Conservation (phyloP, 2,113 vertebrate genomes). For the Ceratotherium simum region DNA sequence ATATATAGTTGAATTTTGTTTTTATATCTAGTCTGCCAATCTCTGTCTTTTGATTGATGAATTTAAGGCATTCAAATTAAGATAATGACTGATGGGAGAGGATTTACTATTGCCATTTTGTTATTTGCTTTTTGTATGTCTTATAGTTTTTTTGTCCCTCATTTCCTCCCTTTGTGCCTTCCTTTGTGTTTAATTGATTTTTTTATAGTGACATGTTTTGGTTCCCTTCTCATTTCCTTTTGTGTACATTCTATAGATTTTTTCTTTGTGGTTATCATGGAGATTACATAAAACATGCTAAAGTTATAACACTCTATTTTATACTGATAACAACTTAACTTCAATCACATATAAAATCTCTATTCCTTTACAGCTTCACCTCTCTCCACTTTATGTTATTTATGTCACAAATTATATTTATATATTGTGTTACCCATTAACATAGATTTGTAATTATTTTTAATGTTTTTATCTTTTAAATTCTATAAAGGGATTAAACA, state of each 20-base stretch:
- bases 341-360: not conserved
- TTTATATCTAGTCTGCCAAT: not conserved
- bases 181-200: not conserved
- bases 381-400: not conserved
- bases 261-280: not conserved
- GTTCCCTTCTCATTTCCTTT: not conserved
- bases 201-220: not conserved
- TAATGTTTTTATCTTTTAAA: not conserved
- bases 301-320: not conserved
- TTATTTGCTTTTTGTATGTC: not conserved
- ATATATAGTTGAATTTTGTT: not conserved
- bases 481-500: not conserved
- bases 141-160: not conserved
- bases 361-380: not conserved
- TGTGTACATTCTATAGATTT: not conserved
- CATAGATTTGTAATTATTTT: not conserved
- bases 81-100: not conserved
- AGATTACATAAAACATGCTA: not conserved
- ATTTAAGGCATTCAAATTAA: not conserved
- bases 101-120: not conserved
- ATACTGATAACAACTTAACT: not conserved
- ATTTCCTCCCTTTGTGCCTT: not conserved
- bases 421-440: not conserved
- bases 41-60: not conserved
- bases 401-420: not conserved